Conservation (phyloP, 64 coral and sea anemone genomes). For the Montipora efflorescens region DNA sequence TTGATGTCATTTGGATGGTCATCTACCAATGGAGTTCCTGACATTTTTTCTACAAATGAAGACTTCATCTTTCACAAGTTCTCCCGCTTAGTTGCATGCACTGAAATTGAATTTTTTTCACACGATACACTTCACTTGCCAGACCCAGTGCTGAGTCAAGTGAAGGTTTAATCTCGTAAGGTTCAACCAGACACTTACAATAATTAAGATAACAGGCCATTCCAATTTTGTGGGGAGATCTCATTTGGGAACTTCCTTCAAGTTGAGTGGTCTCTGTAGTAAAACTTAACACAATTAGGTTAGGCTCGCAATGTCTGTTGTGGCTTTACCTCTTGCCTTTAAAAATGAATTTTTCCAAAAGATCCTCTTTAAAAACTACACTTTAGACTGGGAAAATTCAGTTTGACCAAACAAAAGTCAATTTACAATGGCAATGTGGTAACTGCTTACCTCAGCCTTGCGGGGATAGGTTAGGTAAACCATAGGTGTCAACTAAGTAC, state of each 20-base stretch:
- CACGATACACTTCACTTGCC: slow-evolving; percentile 8
- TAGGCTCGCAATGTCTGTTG: no score
- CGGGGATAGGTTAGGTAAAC: background rate
- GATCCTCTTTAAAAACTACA: no score
- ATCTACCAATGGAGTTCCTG: background rate
- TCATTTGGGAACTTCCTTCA: no score
- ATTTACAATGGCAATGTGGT: background rate
- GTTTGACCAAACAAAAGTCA: background rate
- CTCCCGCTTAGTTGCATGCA: slow-evolving; percentile 8
- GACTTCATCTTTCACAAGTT: background rate
- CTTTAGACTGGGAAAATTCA: no score
- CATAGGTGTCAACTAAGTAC: background rate
- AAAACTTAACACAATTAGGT: no score
- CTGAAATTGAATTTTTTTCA: background rate
- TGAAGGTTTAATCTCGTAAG: slow-evolving; percentile 2
- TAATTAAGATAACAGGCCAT: no score
- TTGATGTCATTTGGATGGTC: background rate
- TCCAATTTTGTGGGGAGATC: no score
- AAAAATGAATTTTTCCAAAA: no score
- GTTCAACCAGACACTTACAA: background rate
- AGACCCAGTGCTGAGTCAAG: background rate
- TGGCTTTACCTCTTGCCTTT: no score
- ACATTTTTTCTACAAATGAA: background rate
- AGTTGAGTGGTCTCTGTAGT: no score
- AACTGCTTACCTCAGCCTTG: background rate